Base-by-base conservation (phyloP, 2,113 vertebrate species). In the Petroica traversi region DNA sequence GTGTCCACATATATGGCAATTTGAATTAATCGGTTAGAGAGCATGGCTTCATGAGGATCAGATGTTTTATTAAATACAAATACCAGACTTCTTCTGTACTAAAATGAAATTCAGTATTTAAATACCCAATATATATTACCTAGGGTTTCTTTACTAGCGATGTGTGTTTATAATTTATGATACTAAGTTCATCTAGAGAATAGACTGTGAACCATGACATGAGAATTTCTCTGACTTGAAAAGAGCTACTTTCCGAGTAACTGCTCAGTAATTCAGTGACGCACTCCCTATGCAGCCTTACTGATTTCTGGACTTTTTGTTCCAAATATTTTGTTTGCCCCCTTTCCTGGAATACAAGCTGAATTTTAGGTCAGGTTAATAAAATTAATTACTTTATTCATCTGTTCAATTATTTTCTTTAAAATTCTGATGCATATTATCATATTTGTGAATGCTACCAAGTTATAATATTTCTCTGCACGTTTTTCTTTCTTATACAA, bases 51-150 rank as follows among this genome's bases (percentile, higher is more conserved):
- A 57, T 54, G 6, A 82, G 62, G 51, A 94, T 95, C 87, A 89
- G 49, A 83, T 79, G 55, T 66, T 93, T 92, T 82, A 91, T 73
- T 80, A 80, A 93, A 77, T 51, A 41, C 7, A 82, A 73, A 15
- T 72, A 91, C 69, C 54, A 33, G 11, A 46, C 75, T 92, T 82
- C 77, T 86, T 85, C 64, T 62, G 92, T 36, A 63, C 17, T 74
- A 83, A 46, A 25, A 66, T 48, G 55, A 40, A 92, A 92, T 81
- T 92, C 67, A 80, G 40, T 80, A 69, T 93, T 94, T 68, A 92
- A 88, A 86, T 69, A 80, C 19, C 31, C 46, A 58, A 38, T 38
- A 49, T 24, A 26, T 64, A 64, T 48, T 68, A 74, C 29, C 40
- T 40, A 74, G 51, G 38, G 34, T 58, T n/a, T 63, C 46, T 59